phyloP scores from a whole-genome alignment of 2,797 vertebrate species.

The Taeniopygia guttata region DNA sequence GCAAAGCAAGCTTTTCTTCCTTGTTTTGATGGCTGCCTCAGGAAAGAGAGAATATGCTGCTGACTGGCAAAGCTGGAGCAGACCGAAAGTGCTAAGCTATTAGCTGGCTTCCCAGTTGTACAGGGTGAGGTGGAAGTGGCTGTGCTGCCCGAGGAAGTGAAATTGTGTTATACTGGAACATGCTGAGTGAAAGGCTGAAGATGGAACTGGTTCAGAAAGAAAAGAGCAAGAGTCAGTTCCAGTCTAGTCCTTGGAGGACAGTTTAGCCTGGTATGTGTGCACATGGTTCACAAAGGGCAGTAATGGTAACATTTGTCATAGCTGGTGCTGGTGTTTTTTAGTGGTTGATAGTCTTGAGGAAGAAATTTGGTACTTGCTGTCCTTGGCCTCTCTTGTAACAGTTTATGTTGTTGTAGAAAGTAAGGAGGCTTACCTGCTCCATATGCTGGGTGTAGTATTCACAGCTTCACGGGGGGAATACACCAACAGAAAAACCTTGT shows the following conservation, averaged over 20 bases:
- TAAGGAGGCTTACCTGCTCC: neutral
- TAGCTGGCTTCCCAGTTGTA: neutral
- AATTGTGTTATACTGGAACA: neutral
- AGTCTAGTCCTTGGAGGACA: neutral
- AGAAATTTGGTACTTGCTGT: neutral
- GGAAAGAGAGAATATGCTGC: neutral
- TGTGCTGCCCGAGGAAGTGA: neutral
- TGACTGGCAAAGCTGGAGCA: neutral
- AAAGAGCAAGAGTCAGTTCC: neutral
- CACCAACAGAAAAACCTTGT: no score
- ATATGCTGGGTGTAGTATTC: neutral
- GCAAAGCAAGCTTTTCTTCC: neutral
- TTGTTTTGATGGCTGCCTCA: neutral
- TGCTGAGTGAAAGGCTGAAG: neutral
- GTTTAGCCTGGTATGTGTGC: neutral
- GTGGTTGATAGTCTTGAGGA: neutral
- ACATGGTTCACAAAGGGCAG: neutral
- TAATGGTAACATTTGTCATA: neutral
- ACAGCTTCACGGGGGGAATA: neutral
- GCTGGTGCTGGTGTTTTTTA: neutral
- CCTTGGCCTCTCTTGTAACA: neutral
- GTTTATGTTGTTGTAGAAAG: neutral
- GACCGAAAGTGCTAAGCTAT: neutral
- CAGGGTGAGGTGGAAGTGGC: neutral
- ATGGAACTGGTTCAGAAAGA: neutral